Conservation (phyloP, 2,888 invertebrate genomes). For the Nomada ferruginata region DNA sequence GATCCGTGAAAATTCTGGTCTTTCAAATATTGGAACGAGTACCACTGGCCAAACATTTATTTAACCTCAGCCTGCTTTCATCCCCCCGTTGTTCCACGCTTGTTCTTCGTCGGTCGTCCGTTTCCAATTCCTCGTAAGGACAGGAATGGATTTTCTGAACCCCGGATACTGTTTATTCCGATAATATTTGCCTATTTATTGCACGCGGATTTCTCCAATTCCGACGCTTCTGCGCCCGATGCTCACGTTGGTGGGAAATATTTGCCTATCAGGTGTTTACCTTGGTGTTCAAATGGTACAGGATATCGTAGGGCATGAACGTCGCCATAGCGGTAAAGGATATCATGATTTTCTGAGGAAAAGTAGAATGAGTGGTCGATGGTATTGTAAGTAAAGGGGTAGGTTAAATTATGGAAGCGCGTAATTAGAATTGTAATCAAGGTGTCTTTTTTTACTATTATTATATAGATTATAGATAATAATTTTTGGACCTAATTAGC, state of each 20-base stretch:
- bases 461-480: no score
- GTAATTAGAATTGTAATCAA: no score
- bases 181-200: slow-evolving; percentile 22
- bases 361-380: no score
- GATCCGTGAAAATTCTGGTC: slow-evolving; percentile 64
- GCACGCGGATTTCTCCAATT: slow-evolving; percentile 10
- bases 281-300: not conserved
- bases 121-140: no score
- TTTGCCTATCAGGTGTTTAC: not conserved
- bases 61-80: slow-evolving; percentile 43
- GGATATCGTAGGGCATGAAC: no score
- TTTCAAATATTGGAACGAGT: slow-evolving; percentile 65
- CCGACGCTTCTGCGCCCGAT: not conserved
- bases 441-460: no score
- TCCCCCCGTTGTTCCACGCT: no score
- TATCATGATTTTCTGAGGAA: not conserved
- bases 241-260: not conserved
- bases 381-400: no score
- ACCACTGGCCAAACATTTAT: slow-evolving; percentile 65
- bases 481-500: no score
- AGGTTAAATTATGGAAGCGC: no score
- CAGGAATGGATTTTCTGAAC: not conserved
- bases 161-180: slow-evolving; percentile 13
- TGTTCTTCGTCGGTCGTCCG: slow-evolving; percentile 8
- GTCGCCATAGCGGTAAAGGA: not conserved